Evolutionary conservation across 2,113 vertebrate genomes (phyloP).

Genomic region (Ailurus styani): DNA sequence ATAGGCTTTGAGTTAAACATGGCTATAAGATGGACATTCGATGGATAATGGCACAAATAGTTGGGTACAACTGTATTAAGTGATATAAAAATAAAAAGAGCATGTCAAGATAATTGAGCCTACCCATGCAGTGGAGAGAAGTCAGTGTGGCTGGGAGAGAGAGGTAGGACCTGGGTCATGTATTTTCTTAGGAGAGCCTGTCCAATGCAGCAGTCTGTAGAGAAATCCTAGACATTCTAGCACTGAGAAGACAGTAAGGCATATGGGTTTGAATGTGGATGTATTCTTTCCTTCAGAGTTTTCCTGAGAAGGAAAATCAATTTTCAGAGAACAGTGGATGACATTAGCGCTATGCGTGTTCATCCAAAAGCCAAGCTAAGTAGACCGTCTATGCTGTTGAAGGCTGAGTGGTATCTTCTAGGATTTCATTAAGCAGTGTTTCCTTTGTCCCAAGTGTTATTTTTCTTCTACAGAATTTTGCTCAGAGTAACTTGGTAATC

Average conservation of each 20-base stretch:
- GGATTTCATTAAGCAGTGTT: neutral
- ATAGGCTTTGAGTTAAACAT: neutral
- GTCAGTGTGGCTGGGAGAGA: neutral
- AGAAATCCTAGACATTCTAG: neutral
- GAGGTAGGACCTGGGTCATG: neutral
- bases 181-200: neutral
- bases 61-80: neutral
- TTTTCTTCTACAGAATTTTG: neutral
- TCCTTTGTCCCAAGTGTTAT: neutral
- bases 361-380: neutral
- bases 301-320: neutral
- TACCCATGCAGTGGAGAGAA: neutral
- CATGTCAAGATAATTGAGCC: neutral
- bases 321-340: neutral
- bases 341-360: neutral
- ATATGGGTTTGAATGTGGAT: neutral
- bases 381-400: neutral
- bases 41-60: neutral
- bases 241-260: neutral
- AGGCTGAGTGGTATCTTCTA: neutral
- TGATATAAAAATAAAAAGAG: neutral
- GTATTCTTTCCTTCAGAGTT: neutral
- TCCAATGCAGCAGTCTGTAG: neutral
- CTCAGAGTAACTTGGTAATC: neutral
- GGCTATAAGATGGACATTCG: neutral